Conservation (phyloP, 2,888 invertebrate genomes). For the Cephus nigrinus region DNA sequence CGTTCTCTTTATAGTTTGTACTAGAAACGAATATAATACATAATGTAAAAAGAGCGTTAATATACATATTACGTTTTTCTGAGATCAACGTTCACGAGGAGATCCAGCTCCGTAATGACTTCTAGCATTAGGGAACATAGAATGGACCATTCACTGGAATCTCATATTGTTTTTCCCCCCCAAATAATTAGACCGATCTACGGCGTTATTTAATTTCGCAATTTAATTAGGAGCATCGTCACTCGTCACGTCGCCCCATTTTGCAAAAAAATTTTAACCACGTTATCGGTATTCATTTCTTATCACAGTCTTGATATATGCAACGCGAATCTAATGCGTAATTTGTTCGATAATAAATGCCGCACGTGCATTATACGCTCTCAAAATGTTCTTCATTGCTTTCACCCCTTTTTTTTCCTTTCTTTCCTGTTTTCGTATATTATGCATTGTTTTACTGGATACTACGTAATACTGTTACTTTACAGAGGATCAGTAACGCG, state of each 20-base stretch:
- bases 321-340: conserved; percentile 35
- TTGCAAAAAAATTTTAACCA: conserved; percentile 6
- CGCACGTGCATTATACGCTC: conserved; percentile 14
- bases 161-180: not conserved
- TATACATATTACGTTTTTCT: not conserved
- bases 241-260: conserved; percentile 26
- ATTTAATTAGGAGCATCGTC: not conserved
- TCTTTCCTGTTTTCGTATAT: not conserved
- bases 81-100: not conserved
- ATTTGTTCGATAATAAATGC: conserved; percentile 37
- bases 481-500: not conserved
- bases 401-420: not conserved
- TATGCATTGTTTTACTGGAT: not conserved
- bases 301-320: conserved; percentile 53
- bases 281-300: conserved; percentile 34
- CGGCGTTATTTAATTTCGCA: not conserved
- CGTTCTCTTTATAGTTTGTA: not conserved
- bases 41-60: not conserved
- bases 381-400: conserved; percentile 1
- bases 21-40: not conserved
- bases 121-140: not conserved
- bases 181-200: not conserved
- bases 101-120: not conserved
- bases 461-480: not conserved
- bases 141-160: not conserved